These are phyloP conservation scores for Entomobrya multifasciata DNA, from an alignment of 2,888 invertebrate genomes.

Conservation along the genomic window DNA sequence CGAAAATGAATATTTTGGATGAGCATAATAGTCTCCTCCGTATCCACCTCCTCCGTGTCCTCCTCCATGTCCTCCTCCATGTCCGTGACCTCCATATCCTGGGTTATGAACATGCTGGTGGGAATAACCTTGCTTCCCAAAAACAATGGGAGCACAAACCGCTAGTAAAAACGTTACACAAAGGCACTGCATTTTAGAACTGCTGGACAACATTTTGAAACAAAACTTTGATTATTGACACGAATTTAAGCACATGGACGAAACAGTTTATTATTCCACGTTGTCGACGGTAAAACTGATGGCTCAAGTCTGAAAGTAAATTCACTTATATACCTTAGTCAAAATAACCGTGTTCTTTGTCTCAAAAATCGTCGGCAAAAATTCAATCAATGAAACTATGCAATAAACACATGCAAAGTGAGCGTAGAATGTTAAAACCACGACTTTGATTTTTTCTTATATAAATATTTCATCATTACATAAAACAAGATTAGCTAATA, in stretches of 20 bases:
- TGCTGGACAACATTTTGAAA: constrained; percentile 35
- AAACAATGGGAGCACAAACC: constrained; percentile 59
- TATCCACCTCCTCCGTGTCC: constrained; percentile 61
- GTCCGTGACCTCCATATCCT: constrained; percentile 69
- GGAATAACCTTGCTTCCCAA: constrained; percentile 74
- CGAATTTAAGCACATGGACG: neutral
- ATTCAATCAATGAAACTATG: too few species aligned
- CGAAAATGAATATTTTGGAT: constrained; percentile 71
- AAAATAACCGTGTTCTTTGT: constrained; percentile 42
- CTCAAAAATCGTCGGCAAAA: too few species aligned
- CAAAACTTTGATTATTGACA: neutral
- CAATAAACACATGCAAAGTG: too few species aligned
- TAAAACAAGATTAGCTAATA: constrained; percentile 52
- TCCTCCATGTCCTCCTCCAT: constrained; percentile 52
- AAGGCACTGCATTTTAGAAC: constrained; percentile 54
- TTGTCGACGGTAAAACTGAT: neutral
- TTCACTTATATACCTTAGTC: constrained; percentile 58
- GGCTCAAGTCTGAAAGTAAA: neutral
- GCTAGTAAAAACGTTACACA: constrained; percentile 53
- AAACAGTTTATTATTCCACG: neutral
- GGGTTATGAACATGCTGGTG: constrained; percentile 75
- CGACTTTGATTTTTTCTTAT: constrained; percentile 17
- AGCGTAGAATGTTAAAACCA: neutral
- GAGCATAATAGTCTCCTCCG: constrained; percentile 69
- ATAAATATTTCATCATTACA: constrained; percentile 31